Conservation (phyloP, 2,888 invertebrate species). For the Gibbula magus region DNA sequence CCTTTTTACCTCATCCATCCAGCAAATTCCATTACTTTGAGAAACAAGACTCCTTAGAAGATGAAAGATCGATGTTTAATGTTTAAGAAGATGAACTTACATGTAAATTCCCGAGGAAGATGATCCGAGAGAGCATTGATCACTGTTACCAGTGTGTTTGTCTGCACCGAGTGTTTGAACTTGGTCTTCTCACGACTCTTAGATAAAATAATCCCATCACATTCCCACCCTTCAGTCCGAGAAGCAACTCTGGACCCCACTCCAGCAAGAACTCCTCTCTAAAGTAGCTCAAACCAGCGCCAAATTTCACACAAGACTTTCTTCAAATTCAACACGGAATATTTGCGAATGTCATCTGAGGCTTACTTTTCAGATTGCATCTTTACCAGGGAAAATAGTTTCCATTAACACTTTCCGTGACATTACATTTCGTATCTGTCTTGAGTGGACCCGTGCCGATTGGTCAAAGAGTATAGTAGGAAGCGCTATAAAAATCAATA, state of each 20-base stretch:
- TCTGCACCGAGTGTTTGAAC: background rate
- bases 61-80: no score
- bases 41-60: no score
- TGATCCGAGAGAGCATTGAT: background rate
- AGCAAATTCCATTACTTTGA: no score
- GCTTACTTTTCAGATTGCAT: conserved; percentile 8
- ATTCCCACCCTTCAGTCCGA: background rate
- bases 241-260: background rate
- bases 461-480: background rate
- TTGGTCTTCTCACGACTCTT: background rate
- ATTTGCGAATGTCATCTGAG: conserved; percentile 7
- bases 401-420: conserved; percentile 2
- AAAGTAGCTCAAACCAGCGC: background rate
- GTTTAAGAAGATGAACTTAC: background rate
- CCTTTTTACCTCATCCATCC: no score
- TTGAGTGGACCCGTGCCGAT: background rate
- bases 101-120: background rate
- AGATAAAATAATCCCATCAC: conserved; percentile 7
- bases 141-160: background rate
- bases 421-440: background rate
- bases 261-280: background rate
- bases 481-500: conserved; percentile 1
- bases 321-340: background rate
- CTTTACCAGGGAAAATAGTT: background rate
- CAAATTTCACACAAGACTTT: background rate